phyloP scores from a whole-genome alignment of 2,113 vertebrate genomes.

The Daphoenositta chrysoptera region DNA sequence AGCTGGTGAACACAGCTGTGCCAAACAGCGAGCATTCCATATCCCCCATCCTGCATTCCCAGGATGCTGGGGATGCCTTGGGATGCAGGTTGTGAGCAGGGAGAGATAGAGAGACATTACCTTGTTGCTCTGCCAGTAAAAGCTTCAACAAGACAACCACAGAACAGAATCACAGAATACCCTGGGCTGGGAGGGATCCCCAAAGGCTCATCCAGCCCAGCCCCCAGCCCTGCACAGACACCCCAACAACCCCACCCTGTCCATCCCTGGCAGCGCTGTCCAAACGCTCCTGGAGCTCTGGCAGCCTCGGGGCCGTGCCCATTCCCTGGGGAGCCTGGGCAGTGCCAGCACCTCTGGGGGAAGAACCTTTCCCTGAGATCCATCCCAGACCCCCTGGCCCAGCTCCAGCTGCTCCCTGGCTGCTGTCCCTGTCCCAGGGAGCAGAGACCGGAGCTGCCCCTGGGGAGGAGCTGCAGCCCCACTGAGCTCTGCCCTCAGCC shows the following conservation, averaged over 20 bases:
- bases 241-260: background rate
- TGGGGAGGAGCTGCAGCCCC: background rate
- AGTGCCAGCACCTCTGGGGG: background rate
- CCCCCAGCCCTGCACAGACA: background rate
- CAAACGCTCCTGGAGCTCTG: background rate
- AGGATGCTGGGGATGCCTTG: background rate
- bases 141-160: background rate
- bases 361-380: background rate
- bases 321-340: background rate
- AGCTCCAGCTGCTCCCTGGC: background rate
- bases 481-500: background rate
- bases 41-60: background rate
- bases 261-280: background rate
- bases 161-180: background rate
- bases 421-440: background rate
- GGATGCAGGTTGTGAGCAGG: background rate
- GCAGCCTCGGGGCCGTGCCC: background rate
- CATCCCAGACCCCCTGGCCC: accelerated
- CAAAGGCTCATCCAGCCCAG: accelerated
- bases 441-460: background rate
- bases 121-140: background rate
- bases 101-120: background rate
- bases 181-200: background rate
- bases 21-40: background rate
- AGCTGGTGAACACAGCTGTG: background rate